Conservation (phyloP, 2,888 invertebrate species). For the Tenthredo scrophulariae region DNA sequence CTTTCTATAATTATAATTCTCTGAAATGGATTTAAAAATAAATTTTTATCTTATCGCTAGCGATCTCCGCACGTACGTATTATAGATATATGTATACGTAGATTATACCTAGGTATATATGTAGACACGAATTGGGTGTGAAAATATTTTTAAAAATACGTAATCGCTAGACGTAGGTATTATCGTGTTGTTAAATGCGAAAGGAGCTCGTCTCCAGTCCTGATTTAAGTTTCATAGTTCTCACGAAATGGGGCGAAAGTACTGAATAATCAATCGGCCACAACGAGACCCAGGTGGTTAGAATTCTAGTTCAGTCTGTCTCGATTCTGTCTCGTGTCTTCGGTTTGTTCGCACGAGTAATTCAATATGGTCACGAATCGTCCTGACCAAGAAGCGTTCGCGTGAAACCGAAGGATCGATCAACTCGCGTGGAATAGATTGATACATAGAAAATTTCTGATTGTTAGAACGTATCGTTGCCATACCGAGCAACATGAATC, state of each 20-base stretch:
- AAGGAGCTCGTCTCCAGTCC: neutral
- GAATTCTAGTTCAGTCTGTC: neutral
- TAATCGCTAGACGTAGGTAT: neutral
- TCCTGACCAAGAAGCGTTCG: neutral
- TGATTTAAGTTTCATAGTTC: neutral
- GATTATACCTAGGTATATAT: neutral
- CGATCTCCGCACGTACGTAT: neutral
- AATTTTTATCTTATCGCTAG: neutral
- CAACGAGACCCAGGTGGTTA: neutral
- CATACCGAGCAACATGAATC: neutral
- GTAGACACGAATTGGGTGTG: neutral
- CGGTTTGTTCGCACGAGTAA: conserved; percentile 20
- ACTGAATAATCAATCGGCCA: conserved; percentile 24
- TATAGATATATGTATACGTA: neutral
- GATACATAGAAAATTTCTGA: neutral
- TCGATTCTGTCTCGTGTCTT: neutral
- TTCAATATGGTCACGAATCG: conserved; percentile 8
- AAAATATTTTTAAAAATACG: neutral
- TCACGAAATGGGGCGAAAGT: neutral
- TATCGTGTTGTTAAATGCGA: neutral
- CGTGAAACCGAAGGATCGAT: neutral
- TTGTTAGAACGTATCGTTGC: conserved; percentile 4
- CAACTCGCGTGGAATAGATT: neutral
- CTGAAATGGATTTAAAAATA: neutral
- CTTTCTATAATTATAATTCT: neutral